Evolutionary conservation across 2,113 vertebrate species (phyloP).

Genomic region (Etheostoma spectabile): DNA sequence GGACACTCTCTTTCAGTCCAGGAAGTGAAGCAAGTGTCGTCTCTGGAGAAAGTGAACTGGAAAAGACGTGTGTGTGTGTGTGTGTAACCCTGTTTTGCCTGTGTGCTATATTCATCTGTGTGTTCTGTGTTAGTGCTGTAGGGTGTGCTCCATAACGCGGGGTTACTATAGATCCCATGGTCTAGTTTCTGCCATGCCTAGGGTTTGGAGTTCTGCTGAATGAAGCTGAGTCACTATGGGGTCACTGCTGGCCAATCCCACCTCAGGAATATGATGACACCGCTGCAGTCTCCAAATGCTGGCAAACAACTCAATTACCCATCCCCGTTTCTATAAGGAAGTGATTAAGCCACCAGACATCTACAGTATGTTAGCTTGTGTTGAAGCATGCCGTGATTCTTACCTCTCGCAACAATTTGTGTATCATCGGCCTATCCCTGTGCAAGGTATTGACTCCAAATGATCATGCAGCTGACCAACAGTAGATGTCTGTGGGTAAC

Average conservation of each 20-base stretch:
- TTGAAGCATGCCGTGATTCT: neutral
- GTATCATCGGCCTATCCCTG: neutral
- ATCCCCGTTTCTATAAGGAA: neutral
- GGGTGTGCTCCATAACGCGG: slow-evolving; percentile 16
- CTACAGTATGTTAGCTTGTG: neutral
- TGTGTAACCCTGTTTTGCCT: neutral
- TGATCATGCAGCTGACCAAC: neutral
- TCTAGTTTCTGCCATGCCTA: slow-evolving; percentile 10
- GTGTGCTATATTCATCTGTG: neutral
- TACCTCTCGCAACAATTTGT: neutral
- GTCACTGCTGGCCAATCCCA: slow-evolving; percentile 41
- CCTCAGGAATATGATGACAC: slow-evolving; percentile 38
- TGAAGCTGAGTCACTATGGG: slow-evolving; percentile 59
- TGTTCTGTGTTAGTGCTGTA: neutral
- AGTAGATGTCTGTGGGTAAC: neutral
- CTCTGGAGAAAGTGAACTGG: slow-evolving; percentile 46
- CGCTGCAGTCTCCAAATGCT: slow-evolving; percentile 31
- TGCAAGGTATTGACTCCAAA: neutral
- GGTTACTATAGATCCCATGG: slow-evolving; percentile 27
- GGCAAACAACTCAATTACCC: slow-evolving; percentile 26
- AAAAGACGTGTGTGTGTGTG: slow-evolving; percentile 14
- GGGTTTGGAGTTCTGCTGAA: slow-evolving; percentile 27
- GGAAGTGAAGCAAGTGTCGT: slow-evolving; percentile 38
- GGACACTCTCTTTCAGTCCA: slow-evolving; percentile 50
- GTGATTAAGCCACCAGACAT: neutral